These are phyloP conservation scores for Nymphalis polychloros DNA, from an alignment of 2,888 invertebrate species.

Conservation along the genomic window DNA sequence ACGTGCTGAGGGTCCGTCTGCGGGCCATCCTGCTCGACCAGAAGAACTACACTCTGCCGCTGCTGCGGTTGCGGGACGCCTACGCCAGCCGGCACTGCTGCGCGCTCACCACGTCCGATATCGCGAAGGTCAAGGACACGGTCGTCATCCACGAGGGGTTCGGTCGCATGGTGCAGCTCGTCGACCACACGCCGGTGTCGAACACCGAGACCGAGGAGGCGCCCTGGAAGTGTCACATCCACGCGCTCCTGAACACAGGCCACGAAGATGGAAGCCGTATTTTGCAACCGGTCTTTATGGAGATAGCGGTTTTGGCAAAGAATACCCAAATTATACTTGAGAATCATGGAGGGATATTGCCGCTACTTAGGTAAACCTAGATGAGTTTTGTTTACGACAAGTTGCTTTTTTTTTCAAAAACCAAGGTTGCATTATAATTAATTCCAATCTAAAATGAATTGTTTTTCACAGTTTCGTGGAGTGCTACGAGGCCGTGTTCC, in stretches of 20 bases:
- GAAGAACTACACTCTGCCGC: conserved; percentile 86
- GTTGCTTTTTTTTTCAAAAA: not conserved
- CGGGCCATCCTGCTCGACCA: conserved; percentile 88
- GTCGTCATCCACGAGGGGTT: conserved; percentile 74
- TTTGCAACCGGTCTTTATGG: conserved; percentile 86
- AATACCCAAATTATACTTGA: conserved; percentile 86
- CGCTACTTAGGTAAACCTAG: conserved; percentile 86
- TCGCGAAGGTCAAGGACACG: conserved; percentile 88
- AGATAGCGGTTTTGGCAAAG: conserved; percentile 84
- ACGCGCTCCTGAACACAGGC: conserved; percentile 58
- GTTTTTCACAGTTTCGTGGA: conserved; percentile 84
- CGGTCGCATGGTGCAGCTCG: conserved; percentile 70
- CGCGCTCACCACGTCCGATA: conserved; percentile 86
- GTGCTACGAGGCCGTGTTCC: conserved; percentile 90
- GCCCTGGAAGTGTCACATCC: conserved; percentile 79
- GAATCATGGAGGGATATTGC: conserved; percentile 88
- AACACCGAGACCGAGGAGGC: conserved; percentile 69
- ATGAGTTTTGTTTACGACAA: not conserved
- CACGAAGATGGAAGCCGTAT: conserved; percentile 73
- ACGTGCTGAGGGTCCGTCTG: conserved; percentile 85
- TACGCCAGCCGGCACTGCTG: conserved; percentile 91
- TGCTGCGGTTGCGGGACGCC: conserved; percentile 91
- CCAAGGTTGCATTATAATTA: not conserved
- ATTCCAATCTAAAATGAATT: not conserved
- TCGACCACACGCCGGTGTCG: conserved; percentile 63